phyloP scores from a whole-genome alignment of 2,113 vertebrate species.

The Mystacornis crossleyi region DNA sequence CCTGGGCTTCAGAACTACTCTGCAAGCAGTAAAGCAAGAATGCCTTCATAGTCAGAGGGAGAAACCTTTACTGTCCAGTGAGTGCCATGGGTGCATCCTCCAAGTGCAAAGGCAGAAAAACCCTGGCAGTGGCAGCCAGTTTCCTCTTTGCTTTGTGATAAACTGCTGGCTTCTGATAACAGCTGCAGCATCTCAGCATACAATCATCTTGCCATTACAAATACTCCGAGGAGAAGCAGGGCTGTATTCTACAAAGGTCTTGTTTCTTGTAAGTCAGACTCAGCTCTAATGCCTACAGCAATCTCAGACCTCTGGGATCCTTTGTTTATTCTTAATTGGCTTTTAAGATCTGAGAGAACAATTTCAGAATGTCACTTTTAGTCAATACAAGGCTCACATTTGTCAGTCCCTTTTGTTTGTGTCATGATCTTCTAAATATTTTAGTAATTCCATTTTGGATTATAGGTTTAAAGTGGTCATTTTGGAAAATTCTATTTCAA shows the following conservation, averaged over 20 bases:
- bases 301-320: conserved; percentile 50
- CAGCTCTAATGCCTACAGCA: conserved; percentile 40
- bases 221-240: neutral
- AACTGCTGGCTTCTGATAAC: conserved; percentile 30
- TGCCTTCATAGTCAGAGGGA: neutral
- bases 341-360: conserved; percentile 58
- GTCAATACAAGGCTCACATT: neutral
- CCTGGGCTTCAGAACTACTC: neutral
- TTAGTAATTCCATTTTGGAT: conserved; percentile 8
- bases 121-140: neutral
- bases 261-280: conserved; percentile 37
- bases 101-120: neutral
- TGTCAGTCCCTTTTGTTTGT: neutral
- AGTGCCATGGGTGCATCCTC: neutral
- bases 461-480: neutral
- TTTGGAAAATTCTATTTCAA: neutral
- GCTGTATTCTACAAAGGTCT: conserved; percentile 22
- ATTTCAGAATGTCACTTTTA: conserved; percentile 37
- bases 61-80: neutral
- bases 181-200: neutral
- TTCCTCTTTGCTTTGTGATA: conserved; percentile 22
- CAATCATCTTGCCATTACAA: neutral
- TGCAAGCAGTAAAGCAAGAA: neutral
- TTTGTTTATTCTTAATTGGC: conserved; percentile 62
- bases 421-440: neutral